A percentile compares a stretch with the other conserved stretches of the same genome.
These are phyloP conservation scores for Lepidochrysops patricia DNA, from an alignment of 2,888 invertebrate species.

Conservation along the genomic window DNA sequence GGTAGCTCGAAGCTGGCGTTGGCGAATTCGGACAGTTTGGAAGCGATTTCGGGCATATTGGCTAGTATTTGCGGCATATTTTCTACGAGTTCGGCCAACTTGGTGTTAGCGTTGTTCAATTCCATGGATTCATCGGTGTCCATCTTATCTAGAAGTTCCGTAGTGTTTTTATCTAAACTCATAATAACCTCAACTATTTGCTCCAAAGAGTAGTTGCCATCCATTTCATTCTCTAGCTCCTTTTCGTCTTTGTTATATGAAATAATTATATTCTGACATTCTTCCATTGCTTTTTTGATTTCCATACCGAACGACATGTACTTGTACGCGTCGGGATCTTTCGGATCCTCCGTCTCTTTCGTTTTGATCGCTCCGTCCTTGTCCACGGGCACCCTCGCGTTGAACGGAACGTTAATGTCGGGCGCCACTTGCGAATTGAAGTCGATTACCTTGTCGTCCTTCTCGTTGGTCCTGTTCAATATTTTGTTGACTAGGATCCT, in stretches of 20 bases:
- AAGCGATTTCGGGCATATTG: conserved; percentile 62
- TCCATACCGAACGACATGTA: conserved; percentile 59
- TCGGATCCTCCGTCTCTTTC: conserved; percentile 24
- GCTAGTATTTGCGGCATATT: conserved; percentile 64
- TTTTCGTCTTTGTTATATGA: conserved; percentile 48
- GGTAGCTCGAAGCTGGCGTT: conserved; percentile 56
- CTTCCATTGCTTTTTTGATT: conserved; percentile 66
- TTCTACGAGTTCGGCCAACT: conserved; percentile 52
- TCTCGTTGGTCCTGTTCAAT: conserved; percentile 31
- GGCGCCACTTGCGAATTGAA: conserved; percentile 35
- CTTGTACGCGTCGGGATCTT: conserved; percentile 51
- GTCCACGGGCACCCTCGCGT: conserved; percentile 38
- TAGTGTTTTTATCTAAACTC: conserved; percentile 54
- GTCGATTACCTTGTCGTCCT: conserved; percentile 33
- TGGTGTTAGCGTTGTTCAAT: conserved; percentile 41
- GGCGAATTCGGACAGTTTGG: conserved; percentile 51
- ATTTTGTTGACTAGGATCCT: conserved; percentile 53
- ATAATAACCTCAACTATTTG: conserved; percentile 64
- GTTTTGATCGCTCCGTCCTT: conserved; percentile 10
- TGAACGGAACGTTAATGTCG: conserved; percentile 42
- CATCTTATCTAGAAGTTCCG: conserved; percentile 50
- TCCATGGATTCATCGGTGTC: conserved; percentile 46
- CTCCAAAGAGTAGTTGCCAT: conserved; percentile 46
- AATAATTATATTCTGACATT: conserved; percentile 63
- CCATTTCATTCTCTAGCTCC: conserved; percentile 31